These are phyloP conservation scores for Oncorhynchus gorbuscha DNA, from an alignment of 2,113 vertebrate species.

Conservation along the genomic window DNA sequence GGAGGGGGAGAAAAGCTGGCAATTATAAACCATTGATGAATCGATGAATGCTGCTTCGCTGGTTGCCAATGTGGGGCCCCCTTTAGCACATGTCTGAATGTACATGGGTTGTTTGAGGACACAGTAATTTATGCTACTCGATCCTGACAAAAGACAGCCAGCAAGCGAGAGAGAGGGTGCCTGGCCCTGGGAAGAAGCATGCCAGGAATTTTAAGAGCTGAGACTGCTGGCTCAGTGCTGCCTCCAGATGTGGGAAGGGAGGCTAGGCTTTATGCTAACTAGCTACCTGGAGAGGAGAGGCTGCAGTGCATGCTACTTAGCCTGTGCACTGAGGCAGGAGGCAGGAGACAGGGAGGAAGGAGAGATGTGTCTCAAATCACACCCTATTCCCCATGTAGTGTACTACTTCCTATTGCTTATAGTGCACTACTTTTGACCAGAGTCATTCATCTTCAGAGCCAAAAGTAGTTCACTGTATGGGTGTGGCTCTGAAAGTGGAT, in stretches of 20 bases:
- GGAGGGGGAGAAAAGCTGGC: too few species aligned
- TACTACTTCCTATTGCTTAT: too few species aligned
- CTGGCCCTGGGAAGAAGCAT: slow-evolving; percentile 30
- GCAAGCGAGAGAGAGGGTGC: slow-evolving; percentile 14
- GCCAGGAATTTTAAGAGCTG: slow-evolving; percentile 40
- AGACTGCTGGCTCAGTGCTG: slow-evolving; percentile 22
- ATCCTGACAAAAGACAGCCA: slow-evolving; percentile 33
- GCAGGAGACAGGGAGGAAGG: background rate
- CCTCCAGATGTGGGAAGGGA: slow-evolving; percentile 37
- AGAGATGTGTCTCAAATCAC: background rate
- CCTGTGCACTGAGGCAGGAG: background rate
- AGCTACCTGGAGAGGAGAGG: slow-evolving; percentile 26
- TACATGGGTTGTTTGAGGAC: slow-evolving; percentile 49
- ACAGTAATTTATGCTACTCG: slow-evolving; percentile 42
- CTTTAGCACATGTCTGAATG: slow-evolving; percentile 34
- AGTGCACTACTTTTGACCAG: too few species aligned
- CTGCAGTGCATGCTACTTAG: too few species aligned
- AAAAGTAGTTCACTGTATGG: too few species aligned
- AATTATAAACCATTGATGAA: too few species aligned
- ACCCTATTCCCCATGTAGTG: too few species aligned
- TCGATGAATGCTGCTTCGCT: background rate
- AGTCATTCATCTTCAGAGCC: too few species aligned
- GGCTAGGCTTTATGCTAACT: background rate
- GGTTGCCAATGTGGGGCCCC: slow-evolving; percentile 31
- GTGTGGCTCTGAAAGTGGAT: too few species aligned